phyloP scores from a whole-genome alignment of 2,888 invertebrate species.

The Eupeodes luniger region DNA sequence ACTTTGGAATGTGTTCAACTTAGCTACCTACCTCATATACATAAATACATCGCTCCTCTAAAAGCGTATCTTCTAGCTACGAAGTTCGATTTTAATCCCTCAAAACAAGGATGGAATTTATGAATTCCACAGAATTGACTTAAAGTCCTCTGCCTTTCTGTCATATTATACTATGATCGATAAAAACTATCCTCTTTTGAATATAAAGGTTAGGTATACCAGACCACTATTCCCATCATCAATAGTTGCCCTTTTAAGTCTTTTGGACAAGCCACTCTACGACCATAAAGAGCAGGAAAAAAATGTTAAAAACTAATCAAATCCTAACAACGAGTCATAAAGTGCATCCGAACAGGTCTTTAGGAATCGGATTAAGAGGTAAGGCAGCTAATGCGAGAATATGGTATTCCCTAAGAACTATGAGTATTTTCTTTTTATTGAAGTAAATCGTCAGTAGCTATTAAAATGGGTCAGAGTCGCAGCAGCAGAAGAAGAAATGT shows the following conservation, averaged over 20 bases:
- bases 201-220: neutral
- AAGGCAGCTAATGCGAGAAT: neutral
- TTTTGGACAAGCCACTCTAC: constrained; percentile 35
- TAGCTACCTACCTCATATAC: neutral
- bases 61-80: neutral
- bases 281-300: constrained; percentile 36
- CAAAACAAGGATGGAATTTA: constrained; percentile 32
- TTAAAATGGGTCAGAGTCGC: constrained; percentile 41
- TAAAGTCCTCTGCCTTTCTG: constrained; percentile 38
- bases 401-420: neutral
- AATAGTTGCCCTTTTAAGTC: constrained; percentile 49
- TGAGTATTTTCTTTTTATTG: too few species aligned
- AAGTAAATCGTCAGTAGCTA: neutral
- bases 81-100: constrained; percentile 9
- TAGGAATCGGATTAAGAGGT: constrained; percentile 23
- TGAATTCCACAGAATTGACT: constrained; percentile 27
- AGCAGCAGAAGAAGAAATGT: constrained; percentile 1
- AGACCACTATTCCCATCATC: neutral
- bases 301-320: constrained; percentile 50
- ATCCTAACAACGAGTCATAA: constrained; percentile 15
- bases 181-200: neutral
- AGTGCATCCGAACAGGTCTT: constrained; percentile 55
- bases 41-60: neutral
- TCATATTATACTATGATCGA: neutral
- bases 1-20: constrained; percentile 31